A percentile compares a stretch with the other conserved stretches of the same genome.
Evolutionary conservation across 2,888 invertebrate genomes (phyloP).

Genomic region (Didymodactylos carnosus): DNA sequence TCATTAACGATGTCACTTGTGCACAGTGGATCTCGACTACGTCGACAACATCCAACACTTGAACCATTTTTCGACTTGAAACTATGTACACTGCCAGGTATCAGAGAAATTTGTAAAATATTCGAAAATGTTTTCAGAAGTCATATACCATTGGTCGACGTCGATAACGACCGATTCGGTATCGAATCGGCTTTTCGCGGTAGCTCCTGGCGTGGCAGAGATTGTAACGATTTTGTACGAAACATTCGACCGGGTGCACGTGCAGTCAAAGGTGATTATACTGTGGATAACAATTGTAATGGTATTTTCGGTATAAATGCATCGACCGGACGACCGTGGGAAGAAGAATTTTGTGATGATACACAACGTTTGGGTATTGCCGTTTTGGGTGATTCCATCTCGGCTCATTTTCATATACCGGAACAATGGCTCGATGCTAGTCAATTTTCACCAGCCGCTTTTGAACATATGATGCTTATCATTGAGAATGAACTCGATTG

Average conservation of each 20-base stretch:
- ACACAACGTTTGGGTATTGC: constrained; percentile 27
- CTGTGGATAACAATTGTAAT: constrained; percentile 33
- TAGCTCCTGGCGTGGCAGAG: constrained; percentile 28
- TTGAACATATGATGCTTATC: constrained; percentile 31
- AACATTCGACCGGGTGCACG: constrained; percentile 23
- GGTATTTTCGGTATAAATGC: constrained; percentile 31
- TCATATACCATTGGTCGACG: neutral
- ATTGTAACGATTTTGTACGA: constrained; percentile 23
- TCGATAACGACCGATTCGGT: neutral
- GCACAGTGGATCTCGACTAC: neutral
- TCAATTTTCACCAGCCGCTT: constrained; percentile 22
- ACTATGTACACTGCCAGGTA: constrained; percentile 22
- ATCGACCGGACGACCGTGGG: constrained; percentile 24
- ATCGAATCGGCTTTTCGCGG: constrained; percentile 22
- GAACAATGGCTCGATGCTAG: constrained; percentile 29
- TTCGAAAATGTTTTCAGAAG: neutral
- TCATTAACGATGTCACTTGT: neutral
- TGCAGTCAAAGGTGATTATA: constrained; percentile 22
- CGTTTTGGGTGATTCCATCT: constrained; percentile 36
- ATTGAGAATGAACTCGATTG: constrained; percentile 38
- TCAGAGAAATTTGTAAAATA: constrained; percentile 20
- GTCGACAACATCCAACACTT: neutral
- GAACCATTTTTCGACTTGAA: neutral
- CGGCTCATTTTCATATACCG: constrained; percentile 40
- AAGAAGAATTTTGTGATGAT: constrained; percentile 27